Percentiles rank a stretch among this genome's conserved stretches.
phyloP scores from a whole-genome alignment of 2,797 vertebrate species.

The Neosilurus hyrtlii region DNA sequence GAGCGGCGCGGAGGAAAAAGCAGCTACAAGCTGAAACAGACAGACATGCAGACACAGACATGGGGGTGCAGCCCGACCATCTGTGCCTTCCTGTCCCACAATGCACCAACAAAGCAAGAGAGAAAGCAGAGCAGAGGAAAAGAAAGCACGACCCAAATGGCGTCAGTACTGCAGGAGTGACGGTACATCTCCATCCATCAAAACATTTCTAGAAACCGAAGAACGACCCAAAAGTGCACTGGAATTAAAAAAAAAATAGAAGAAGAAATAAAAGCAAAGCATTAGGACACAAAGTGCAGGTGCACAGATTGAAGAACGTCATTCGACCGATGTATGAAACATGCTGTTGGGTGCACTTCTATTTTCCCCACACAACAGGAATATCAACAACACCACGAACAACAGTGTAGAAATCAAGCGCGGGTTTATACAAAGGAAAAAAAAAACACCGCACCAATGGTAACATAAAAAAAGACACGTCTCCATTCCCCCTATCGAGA shows the following conservation, averaged over 20 bases:
- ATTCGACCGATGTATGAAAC: conserved; percentile 40
- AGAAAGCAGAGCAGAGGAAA: conserved; percentile 2
- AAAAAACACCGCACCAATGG: not conserved
- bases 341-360: conserved; percentile 13
- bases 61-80: not conserved
- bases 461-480: not conserved
- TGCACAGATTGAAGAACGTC: conserved; percentile 69
- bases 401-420: not conserved
- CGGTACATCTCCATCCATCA: not conserved
- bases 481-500: not conserved
- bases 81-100: conserved; percentile 44
- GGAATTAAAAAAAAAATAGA: not conserved
- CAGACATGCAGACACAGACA: conserved; percentile 55
- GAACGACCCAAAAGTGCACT: conserved; percentile 29
- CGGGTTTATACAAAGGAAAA: conserved; percentile 14
- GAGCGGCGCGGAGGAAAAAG: conserved; percentile 30
- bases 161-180: not conserved
- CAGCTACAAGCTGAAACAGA: conserved; percentile 53
- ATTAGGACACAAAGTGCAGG: conserved; percentile 74
- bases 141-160: not conserved
- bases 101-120: conserved; percentile 37
- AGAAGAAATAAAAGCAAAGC: conserved; percentile 23
- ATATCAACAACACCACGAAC: not conserved
- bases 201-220: conserved; percentile 4
- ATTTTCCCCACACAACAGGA: not conserved